Evolutionary conservation across 35 echinoderm and acorn worm species (phyloP), one percentile per base, ranked within the genome.

Genomic region (Strongylocentrotus purpuratus): DNA sequence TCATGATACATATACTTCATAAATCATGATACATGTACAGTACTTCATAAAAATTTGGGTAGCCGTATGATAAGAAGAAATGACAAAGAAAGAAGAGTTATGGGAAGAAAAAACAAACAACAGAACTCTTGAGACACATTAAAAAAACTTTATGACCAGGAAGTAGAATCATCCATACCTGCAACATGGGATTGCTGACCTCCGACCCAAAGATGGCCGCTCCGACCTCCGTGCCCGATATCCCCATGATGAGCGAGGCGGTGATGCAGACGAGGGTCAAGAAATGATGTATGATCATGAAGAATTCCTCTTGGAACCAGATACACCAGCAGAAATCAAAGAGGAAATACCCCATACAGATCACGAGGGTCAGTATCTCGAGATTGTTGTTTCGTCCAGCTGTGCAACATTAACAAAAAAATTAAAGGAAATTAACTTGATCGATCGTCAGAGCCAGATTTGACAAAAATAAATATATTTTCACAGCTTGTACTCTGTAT

Each of bases 261-360:
- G 94, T 25, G 31, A 99, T 95, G 33, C 95, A 96, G 13, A 92
- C 33, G 87, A 99, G 97, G 25, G 98, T 96, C 32, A 99, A 41
- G 61, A 96, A 46, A 78, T 99, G 98, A 88, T 99, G 98, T 20
- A 95, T 33, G 47, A 97, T 41, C 98, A 99, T 99, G 85, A 97
- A 85, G 32, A 48, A 17, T 46, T 88, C 95, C 55, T 97, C 96
- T 0, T 60, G 94, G 86, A 97, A 99, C 97, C 97, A 99, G 2
- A 97, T 14, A 78, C 98, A 99, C 98, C 98, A 99, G 41, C 78
- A 60, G 85, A 99, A 94, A 88, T 99, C 98, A 96, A 97, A 99
- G 2, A 99, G 48, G 88, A 99, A 99, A 94, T 97, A 99, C 9
- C 98, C 98, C 28, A 99, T 94, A 88, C 98, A 99, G 12, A 99